These are phyloP conservation scores for Argynnis bischoffii DNA, from an alignment of 2,888 invertebrate genomes.

Conservation along the genomic window DNA sequence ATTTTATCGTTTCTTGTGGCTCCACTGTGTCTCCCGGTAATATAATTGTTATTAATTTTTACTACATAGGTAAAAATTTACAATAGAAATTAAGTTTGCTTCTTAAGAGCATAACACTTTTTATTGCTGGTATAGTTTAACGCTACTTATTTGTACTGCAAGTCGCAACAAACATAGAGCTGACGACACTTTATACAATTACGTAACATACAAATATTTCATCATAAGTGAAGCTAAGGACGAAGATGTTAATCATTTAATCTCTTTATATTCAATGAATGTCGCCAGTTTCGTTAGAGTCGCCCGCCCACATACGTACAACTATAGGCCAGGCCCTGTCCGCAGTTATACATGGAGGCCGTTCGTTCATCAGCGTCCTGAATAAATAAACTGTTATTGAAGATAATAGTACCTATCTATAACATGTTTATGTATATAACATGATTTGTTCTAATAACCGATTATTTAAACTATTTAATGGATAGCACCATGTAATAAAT, in stretches of 20 bases:
- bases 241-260: constrained; percentile 43
- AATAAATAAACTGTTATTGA: constrained; percentile 52
- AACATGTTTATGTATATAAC: constrained; percentile 19
- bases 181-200: constrained; percentile 2
- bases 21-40: constrained; percentile 13
- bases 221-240: constrained; percentile 21
- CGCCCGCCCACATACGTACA: constrained; percentile 39
- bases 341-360: constrained; percentile 50
- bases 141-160: not conserved
- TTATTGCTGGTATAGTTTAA: too few relatives aligned
- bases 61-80: too few relatives aligned
- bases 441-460: constrained; percentile 1
- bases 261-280: constrained; percentile 50
- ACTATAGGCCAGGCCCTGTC: constrained; percentile 38
- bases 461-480: not conserved
- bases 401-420: constrained; percentile 28
- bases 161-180: not conserved
- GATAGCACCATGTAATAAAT: too few relatives aligned
- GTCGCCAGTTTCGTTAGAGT: constrained; percentile 49
- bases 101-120: too few relatives aligned
- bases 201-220: constrained; percentile 15
- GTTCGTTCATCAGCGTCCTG: constrained; percentile 52
- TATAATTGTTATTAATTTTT: not conserved
- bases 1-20: constrained; percentile 9
- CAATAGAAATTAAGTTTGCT: too few relatives aligned